A percentile compares a stretch with the other conserved stretches of the same genome.
These are phyloP conservation scores for Helogale parvula DNA, from an alignment of 2,113 vertebrate species.

Conservation along the genomic window DNA sequence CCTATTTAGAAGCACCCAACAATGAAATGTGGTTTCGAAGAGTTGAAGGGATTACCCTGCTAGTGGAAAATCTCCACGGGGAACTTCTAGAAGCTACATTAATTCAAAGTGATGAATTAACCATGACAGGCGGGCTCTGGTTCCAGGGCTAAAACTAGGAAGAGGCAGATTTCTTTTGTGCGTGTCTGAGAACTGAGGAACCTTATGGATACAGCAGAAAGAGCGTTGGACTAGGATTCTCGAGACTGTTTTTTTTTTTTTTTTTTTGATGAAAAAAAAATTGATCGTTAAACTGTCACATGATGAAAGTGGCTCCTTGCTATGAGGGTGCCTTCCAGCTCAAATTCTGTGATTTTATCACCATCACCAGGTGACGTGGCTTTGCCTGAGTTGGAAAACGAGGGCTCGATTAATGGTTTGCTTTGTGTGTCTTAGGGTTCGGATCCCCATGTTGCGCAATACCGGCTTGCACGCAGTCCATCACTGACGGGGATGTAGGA, in stretches of 20 bases:
- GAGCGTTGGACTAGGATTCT: not conserved
- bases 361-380: not conserved
- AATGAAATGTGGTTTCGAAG: not conserved
- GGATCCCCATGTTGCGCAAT: not conserved
- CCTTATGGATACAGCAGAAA: not conserved
- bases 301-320: not conserved
- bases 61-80: not conserved
- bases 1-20: not conserved
- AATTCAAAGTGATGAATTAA: conserved; percentile 16
- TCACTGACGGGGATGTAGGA: not conserved
- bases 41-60: not conserved
- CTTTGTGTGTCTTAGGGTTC: not conserved
- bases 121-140: not conserved
- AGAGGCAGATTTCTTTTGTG: not conserved
- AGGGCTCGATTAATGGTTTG: not conserved
- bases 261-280: not conserved
- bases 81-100: not conserved
- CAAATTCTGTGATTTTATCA: not conserved
- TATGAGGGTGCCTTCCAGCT: not conserved
- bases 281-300: not conserved
- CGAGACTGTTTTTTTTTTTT: not conserved
- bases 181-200: not conserved
- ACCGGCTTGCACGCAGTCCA: not conserved
- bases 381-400: not conserved
- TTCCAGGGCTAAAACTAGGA: not conserved